A percentile compares a stretch with the other conserved stretches of the same genome.
phyloP scores from a whole-genome alignment of 64 coral and sea anemone species.

The Cladopsammia gracilis region DNA sequence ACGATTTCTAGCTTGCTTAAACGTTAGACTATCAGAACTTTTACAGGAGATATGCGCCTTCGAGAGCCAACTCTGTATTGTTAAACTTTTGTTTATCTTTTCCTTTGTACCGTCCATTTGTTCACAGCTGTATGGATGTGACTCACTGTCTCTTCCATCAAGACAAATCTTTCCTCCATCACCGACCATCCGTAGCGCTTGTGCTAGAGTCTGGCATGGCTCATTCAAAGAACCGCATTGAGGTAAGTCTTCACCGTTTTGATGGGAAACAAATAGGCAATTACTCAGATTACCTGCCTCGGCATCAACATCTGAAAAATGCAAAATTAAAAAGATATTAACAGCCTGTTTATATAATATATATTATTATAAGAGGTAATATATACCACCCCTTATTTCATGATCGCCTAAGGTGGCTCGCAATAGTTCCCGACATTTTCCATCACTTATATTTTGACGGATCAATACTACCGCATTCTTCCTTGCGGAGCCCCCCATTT shows the following conservation, averaged over 20 bases:
- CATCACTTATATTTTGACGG: no score
- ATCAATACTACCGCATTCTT: no score
- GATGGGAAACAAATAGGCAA: conserved; percentile 27
- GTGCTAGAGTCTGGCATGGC: conserved; percentile 1
- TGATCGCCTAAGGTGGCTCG: no score
- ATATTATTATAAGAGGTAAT: no score
- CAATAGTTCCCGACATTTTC: no score
- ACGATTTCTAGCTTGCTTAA: no score
- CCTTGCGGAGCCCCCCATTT: no score
- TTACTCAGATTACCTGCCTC: not conserved
- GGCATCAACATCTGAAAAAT: not conserved
- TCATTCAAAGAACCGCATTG: not conserved
- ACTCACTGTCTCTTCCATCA: conserved; percentile 11
- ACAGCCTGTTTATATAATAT: no score
- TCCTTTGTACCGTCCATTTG: no score
- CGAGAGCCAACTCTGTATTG: not conserved
- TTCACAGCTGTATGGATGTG: conserved; percentile 20
- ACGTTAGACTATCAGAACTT: no score
- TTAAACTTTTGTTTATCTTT: not conserved
- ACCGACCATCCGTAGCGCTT: not conserved
- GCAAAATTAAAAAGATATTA: not conserved
- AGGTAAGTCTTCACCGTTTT: not conserved
- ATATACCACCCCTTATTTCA: no score
- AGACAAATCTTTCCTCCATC: conserved; percentile 26
- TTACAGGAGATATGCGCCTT: conserved; percentile 1